Evolutionary conservation across 1,140 invertebrate species (phyloP), one percentile per base, ranked within the genome.

Genomic region (Drosophila nigrodunni): DNA sequence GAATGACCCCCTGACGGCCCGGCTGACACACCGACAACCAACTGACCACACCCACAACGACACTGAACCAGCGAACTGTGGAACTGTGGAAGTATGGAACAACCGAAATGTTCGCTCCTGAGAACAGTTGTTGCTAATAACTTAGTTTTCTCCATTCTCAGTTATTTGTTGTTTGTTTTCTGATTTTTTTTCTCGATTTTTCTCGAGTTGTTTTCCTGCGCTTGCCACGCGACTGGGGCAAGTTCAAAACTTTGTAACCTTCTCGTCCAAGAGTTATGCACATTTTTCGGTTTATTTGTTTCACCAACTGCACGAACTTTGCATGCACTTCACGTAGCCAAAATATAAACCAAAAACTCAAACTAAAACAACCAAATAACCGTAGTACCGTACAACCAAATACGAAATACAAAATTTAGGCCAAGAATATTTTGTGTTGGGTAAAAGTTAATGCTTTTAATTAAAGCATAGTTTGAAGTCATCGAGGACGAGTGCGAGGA

Each of bases 121-220:
- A 57, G 62, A 59, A 49, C 78, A 72, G 78, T 87, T 82, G 76
- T 25, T 82, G 78, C 82, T 82, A 86, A 88, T 88, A 86, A 88
- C 83, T 88, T 88, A 77, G 83, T 87, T 87, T 86, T 78, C 62
- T 69, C 43, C 47, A 9, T 57, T 52, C 41, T 44, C 60, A 50
- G 15, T 55, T 54, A 35, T 11, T 21, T 47, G 46, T 47, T 18
- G 15, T 46, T 46, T 6, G 58, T 37, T 58, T 58, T 49, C 10
- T 30, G 25, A 30, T 4, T 54, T 54, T 30, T 52, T 10, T 25
- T 47, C 7, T 49, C 10, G 7, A 7, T 49, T 7, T 64, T 39
- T 59, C 54, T 50, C 9, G 37, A 39, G 55, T 60, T 39, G 55
- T 80, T 66, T 46, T 58, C 54, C 25, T 52, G 11, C 67, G 47